Conservation (phyloP, 2,797 vertebrate species). For the Sebastes ruberrimus region DNA sequence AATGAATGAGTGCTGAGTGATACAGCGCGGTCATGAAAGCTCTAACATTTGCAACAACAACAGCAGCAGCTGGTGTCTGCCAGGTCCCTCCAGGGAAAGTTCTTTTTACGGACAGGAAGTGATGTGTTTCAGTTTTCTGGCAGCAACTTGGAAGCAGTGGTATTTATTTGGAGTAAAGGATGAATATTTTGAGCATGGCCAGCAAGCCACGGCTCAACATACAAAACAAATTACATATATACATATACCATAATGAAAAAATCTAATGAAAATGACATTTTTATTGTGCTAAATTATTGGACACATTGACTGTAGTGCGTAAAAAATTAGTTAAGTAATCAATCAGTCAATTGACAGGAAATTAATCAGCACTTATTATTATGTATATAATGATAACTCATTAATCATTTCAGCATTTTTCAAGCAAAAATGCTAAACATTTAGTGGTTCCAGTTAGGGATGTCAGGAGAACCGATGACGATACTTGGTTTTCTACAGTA, state of each 20-base stretch:
- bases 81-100: conserved; percentile 3
- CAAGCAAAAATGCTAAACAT: background rate
- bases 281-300: background rate
- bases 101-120: conserved; percentile 23
- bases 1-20: conserved; percentile 41
- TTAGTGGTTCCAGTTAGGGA: background rate
- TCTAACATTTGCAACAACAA: conserved; percentile 4
- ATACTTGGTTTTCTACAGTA: no score
- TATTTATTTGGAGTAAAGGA: background rate
- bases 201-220: background rate
- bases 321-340: background rate
- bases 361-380: no score
- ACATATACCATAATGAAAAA: background rate
- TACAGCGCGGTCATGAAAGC: conserved; percentile 1
- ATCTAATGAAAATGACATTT: background rate
- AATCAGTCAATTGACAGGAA: no score
- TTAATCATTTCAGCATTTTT: no score
- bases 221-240: background rate
- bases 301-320: background rate
- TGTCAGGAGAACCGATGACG: no score
- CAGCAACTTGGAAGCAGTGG: background rate
- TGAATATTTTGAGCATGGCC: background rate
- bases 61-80: conserved; percentile 20
- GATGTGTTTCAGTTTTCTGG: background rate
- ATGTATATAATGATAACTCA: no score